phyloP scores from a whole-genome alignment of 2,797 vertebrate species.

The Chelon auratus region DNA sequence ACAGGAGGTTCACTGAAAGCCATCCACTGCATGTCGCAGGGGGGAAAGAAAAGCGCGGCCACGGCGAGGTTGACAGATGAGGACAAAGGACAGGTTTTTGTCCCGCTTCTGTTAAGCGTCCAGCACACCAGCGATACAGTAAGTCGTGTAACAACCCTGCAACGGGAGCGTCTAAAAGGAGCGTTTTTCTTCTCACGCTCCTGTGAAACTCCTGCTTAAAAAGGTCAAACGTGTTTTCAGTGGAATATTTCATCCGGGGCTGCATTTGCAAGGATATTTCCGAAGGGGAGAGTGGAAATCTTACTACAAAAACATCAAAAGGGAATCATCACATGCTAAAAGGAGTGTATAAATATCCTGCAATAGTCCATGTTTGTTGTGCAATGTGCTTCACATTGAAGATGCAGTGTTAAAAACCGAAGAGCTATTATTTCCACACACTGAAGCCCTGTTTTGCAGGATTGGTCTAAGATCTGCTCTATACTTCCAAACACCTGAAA shows the following conservation, averaged over 20 bases:
- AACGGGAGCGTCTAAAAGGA: too few species aligned
- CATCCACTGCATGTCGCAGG: too few species aligned
- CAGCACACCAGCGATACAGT: too few species aligned
- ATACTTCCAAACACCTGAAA: slow-evolving; percentile 1
- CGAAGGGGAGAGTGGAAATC: not conserved
- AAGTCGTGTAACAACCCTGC: too few species aligned
- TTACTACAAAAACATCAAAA: not conserved
- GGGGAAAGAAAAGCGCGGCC: too few species aligned
- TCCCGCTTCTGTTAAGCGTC: too few species aligned
- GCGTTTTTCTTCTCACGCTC: too few species aligned
- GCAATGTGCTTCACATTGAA: not conserved
- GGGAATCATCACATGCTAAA: not conserved
- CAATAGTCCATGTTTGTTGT: too few species aligned
- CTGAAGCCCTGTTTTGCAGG: not conserved
- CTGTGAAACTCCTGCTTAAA: too few species aligned
- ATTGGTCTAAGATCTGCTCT: not conserved
- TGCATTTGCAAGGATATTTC: not conserved
- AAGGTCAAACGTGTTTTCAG: not conserved
- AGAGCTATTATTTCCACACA: not conserved
- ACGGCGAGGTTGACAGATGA: too few species aligned
- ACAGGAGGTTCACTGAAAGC: too few species aligned
- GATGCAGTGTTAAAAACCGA: not conserved
- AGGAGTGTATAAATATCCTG: not conserved
- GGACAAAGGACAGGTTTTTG: too few species aligned
- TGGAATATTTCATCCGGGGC: not conserved